phyloP scores from a whole-genome alignment of 2,113 vertebrate genomes.

The Megaleporinus macrocephalus region DNA sequence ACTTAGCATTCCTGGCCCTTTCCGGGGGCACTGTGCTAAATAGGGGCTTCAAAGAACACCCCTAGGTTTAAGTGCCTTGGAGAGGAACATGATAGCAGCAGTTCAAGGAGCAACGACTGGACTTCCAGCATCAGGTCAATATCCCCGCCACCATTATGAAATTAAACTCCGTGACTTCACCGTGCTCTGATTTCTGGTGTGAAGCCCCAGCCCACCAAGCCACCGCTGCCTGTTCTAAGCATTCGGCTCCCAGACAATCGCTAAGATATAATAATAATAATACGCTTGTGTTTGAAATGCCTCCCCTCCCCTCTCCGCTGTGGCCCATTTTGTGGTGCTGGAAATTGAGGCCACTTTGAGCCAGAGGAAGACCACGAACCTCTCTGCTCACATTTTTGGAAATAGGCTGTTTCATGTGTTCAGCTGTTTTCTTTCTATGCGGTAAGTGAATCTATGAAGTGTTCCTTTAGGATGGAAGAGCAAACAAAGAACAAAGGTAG shows the following conservation, averaged over 20 bases:
- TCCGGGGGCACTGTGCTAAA: background rate
- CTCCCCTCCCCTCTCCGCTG: background rate
- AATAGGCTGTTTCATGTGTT: background rate
- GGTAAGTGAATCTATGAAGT: background rate
- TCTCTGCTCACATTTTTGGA: background rate
- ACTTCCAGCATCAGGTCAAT: background rate
- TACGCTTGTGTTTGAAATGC: background rate
- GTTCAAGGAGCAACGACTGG: background rate
- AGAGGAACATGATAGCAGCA: background rate
- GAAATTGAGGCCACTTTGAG: constrained; percentile 8
- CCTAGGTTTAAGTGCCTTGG: background rate
- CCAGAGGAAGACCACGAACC: constrained; percentile 3
- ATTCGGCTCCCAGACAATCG: background rate
- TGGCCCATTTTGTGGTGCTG: constrained; percentile 20
- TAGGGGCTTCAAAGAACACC: background rate
- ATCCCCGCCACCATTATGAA: background rate
- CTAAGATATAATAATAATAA: constrained; percentile 34
- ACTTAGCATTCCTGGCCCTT: background rate
- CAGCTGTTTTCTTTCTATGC: background rate
- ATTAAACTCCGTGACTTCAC: background rate
- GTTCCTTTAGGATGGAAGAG: background rate
- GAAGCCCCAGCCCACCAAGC: background rate
- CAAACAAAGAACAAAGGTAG: background rate
- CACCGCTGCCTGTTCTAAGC: background rate
- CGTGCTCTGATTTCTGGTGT: background rate